Evolutionary conservation across 2,113 vertebrate genomes (phyloP).

Genomic region (Dasyurus viverrinus): DNA sequence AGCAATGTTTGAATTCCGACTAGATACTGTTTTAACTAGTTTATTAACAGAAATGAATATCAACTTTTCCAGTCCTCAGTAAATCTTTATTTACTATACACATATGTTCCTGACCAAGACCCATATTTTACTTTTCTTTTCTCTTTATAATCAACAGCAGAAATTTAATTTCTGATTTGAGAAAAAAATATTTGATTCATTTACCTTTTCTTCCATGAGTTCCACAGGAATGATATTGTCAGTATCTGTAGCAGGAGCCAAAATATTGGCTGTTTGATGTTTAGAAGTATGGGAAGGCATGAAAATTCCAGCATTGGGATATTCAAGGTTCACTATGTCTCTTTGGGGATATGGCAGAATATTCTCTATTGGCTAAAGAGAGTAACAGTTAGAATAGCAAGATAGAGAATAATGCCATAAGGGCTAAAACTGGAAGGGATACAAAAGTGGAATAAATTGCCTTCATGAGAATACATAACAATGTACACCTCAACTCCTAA

Average conservation of each 20-base stretch:
- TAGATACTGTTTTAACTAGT: background rate
- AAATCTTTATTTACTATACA: background rate
- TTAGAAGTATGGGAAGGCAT: slow-evolving; percentile 57
- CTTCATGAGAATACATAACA: background rate
- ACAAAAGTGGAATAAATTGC: slow-evolving; percentile 24
- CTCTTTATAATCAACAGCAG: slow-evolving; percentile 2
- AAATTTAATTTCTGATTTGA: slow-evolving; percentile 15
- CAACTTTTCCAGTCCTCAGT: background rate
- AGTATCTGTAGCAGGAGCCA: slow-evolving; percentile 19
- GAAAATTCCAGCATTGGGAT: slow-evolving; percentile 21
- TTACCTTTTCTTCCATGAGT: slow-evolving; percentile 64
- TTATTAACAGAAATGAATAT: slow-evolving; percentile 6
- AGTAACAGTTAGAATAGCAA: slow-evolving; percentile 28
- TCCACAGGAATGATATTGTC: slow-evolving; percentile 19
- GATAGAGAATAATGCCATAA: background rate
- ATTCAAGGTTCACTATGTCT: slow-evolving; percentile 43
- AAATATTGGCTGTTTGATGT: slow-evolving; percentile 23
- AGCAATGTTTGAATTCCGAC: slow-evolving; percentile 38
- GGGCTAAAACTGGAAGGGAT: slow-evolving; percentile 11
- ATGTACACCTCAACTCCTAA: slow-evolving; percentile 1
- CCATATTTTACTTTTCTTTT: slow-evolving; percentile 15
- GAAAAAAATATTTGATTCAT: slow-evolving; percentile 21
- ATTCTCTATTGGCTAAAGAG: slow-evolving; percentile 60
- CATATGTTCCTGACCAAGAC: background rate
- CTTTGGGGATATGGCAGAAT: slow-evolving; percentile 46